Percentiles rank a stretch among this genome's conserved stretches.
phyloP scores from a whole-genome alignment of 2,888 invertebrate species.

The Pristionchus entomophagus region DNA sequence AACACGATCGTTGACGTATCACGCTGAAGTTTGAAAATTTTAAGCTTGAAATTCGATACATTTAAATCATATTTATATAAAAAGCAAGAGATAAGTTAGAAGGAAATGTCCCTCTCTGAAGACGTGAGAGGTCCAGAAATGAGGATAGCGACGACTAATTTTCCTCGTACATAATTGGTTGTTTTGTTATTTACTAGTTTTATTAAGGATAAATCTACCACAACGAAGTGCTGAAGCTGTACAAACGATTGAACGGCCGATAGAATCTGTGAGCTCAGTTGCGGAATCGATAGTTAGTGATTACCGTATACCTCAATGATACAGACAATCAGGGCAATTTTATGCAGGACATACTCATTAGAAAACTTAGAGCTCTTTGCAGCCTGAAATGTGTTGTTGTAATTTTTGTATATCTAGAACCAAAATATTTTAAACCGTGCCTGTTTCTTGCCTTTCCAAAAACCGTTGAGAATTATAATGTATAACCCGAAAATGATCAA shows the following conservation, averaged over 20 bases:
- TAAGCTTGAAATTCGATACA: background rate
- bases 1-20: background rate
- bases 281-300: too few relatives aligned
- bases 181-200: too few relatives aligned
- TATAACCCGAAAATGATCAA: background rate
- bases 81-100: too few relatives aligned
- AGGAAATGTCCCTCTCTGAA: too few relatives aligned
- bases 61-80: background rate
- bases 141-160: too few relatives aligned
- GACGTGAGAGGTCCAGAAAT: too few relatives aligned
- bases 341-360: background rate
- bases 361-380: background rate
- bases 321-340: background rate
- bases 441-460: too few relatives aligned
- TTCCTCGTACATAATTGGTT: too few relatives aligned
- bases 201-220: too few relatives aligned
- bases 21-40: background rate
- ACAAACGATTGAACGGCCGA: too few relatives aligned
- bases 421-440: background rate
- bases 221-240: too few relatives aligned
- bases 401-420: background rate
- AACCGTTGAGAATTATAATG: background rate
- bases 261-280: too few relatives aligned
- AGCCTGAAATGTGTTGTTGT: background rate
- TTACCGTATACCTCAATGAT: background rate